A percentile compares a stretch with the other conserved stretches of the same genome.
Evolutionary conservation across 1,140 invertebrate species (phyloP).

Genomic region (Heliconius himera): DNA sequence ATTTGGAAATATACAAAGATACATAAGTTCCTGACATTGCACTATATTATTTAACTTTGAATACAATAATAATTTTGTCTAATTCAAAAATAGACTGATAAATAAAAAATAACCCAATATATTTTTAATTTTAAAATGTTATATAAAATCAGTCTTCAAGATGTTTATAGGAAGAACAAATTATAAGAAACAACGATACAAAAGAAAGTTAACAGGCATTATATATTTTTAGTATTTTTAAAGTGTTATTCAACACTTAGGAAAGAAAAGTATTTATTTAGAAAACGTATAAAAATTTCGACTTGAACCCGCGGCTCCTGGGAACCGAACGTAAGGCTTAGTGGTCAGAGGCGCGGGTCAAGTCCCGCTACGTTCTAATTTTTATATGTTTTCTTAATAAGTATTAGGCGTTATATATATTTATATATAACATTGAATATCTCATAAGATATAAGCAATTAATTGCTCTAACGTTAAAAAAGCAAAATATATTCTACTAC

Average conservation of each 20-base stretch:
- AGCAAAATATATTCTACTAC: too few relatives aligned
- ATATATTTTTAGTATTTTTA: too few relatives aligned
- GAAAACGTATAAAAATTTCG: too few relatives aligned
- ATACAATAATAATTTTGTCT: slow-evolving; percentile 1
- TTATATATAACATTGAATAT: background rate
- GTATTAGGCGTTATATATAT: too few relatives aligned
- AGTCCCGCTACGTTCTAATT: too few relatives aligned
- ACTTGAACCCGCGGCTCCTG: too few relatives aligned
- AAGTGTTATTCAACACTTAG: background rate
- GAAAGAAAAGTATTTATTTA: background rate
- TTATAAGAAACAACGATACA: slow-evolving; percentile 13
- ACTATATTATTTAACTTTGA: slow-evolving; percentile 6
- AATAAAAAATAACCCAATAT: slow-evolving; percentile 23
- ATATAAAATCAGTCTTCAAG: slow-evolving; percentile 61
- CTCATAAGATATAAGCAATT: slow-evolving; percentile 23
- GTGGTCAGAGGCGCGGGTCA: too few relatives aligned
- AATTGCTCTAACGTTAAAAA: background rate
- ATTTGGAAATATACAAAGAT: background rate
- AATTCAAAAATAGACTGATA: background rate
- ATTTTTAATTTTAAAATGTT: slow-evolving; percentile 28
- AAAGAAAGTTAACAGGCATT: background rate
- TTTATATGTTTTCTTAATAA: too few relatives aligned
- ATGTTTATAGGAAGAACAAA: slow-evolving; percentile 42
- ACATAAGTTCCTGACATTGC: background rate
- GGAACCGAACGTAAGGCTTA: too few relatives aligned